phyloP scores from a whole-genome alignment of 2,888 invertebrate genomes.

The Chromoteleia sp. region DNA sequence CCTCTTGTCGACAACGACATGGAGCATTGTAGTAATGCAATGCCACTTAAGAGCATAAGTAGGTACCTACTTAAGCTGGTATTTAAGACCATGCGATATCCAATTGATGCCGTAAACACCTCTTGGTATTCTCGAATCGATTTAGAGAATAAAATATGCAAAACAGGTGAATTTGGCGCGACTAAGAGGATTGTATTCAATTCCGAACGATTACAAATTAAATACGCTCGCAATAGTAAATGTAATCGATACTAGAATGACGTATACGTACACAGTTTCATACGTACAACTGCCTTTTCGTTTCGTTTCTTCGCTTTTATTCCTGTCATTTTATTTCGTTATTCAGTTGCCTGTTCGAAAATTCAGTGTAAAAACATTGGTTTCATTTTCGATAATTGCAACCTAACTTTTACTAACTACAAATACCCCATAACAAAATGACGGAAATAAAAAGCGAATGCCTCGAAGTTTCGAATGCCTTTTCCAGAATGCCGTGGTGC shows the following conservation, averaged over 20 bases:
- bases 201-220: conserved; percentile 34
- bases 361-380: too few species aligned
- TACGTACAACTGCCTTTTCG: too few species aligned
- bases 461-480: conserved; percentile 51
- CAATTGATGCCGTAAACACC: conserved; percentile 66
- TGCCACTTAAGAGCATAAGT: conserved; percentile 68
- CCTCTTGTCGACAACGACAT: conserved; percentile 59
- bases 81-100: conserved; percentile 62
- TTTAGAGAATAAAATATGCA: conserved; percentile 58
- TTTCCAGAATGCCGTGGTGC: conserved; percentile 59
- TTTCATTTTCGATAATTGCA: too few species aligned
- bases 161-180: conserved; percentile 45
- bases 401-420: conserved; percentile 12
- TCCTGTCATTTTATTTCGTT: too few species aligned
- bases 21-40: conserved; percentile 67
- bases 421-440: conserved; percentile 12
- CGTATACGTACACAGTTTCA: not conserved
- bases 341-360: too few species aligned
- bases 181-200: conserved; percentile 53
- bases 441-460: conserved; percentile 37
- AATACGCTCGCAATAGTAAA: conserved; percentile 23
- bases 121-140: conserved; percentile 53
- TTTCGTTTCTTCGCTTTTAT: too few species aligned
- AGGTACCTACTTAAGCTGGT: conserved; percentile 62
- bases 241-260: not conserved